Evolutionary conservation across 2,113 vertebrate genomes (phyloP), one percentile per base, ranked within the genome.

Genomic region (Rana temporaria): DNA sequence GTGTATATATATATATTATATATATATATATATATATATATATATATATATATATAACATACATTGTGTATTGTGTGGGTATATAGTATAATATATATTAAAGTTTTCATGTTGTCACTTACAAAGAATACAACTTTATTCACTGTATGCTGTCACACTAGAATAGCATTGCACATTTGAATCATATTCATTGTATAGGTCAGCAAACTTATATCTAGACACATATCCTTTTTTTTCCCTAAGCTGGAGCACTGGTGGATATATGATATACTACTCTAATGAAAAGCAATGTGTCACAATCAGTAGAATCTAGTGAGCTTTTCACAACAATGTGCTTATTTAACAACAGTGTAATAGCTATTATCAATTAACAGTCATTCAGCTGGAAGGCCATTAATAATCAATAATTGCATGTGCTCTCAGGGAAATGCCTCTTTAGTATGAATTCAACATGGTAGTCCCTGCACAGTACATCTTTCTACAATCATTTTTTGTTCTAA

Each of bases 311-410:
- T 79, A 22, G 52, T 79, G 26, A 67, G 63, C 20, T 66, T n/a
- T 78, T 48, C 63, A 63, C 57, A 72, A 81, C 42, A 55, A 30
- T 81, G 68, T 64, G 68, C 67, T 72, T 81, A 81, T 64, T 81
- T 81, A 81, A 55, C 20, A 56, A 26, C 48, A 53, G 1, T n/a
- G 26, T 73, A 66, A 62, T 81, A 71, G 19, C 3, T 34, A 79
- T 69, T 57, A 79, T 69, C 65, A 79, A 57, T 69, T 79, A 79
- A 79, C 53, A 69, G 64, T 26, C 78, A 79, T 38, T 69, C n/a
- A 69, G 69, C 52, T 24, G 78, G 57, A 60, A 79, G 67, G 34
- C 32, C 68, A 64, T 64, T 81, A 72, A 81, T 72, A 81, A 72
- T 81, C 79, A 72, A 81, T 81, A 64, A 64, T 81, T 59, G 14